Percentiles rank a stretch among this genome's conserved stretches.
These are phyloP conservation scores for Blomia tropicalis DNA, from an alignment of 2,888 invertebrate genomes.

Conservation along the genomic window DNA sequence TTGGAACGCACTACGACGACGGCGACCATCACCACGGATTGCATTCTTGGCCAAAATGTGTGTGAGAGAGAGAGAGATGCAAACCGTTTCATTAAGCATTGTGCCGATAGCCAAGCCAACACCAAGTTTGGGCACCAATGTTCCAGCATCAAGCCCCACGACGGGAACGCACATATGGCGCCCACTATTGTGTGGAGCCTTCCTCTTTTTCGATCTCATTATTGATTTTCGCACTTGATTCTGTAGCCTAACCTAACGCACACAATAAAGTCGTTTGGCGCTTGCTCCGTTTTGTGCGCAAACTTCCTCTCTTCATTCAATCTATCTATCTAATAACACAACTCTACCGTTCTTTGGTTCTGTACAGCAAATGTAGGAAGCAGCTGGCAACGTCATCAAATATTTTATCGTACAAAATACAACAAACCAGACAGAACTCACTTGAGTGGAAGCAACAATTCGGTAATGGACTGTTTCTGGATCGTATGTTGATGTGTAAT, in stretches of 20 bases:
- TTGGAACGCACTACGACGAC: no score
- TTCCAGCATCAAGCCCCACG: background rate
- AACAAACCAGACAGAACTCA: background rate
- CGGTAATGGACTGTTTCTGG: no score
- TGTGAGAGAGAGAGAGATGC: background rate
- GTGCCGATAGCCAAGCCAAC: no score
- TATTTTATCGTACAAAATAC: background rate
- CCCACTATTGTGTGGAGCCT: background rate
- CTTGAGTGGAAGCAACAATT: conserved; percentile 7
- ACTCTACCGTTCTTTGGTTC: no score
- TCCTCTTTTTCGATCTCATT: conserved; percentile 4
- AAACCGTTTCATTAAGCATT: background rate
- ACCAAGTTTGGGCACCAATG: no score
- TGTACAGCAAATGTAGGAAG: no score
- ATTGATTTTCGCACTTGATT: conserved; percentile 5
- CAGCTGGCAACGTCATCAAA: no score
- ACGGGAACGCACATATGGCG: background rate
- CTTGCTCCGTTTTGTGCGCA: background rate
- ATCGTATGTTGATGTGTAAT: no score
- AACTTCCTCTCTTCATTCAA: conserved; percentile 7
- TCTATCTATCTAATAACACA: no score
- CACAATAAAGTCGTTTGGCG: background rate
- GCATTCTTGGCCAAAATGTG: background rate
- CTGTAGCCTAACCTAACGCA: background rate
- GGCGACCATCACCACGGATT: no score